Evolutionary conservation across 2,113 vertebrate species (phyloP).

Genomic region (Aspidoscelis tigris): DNA sequence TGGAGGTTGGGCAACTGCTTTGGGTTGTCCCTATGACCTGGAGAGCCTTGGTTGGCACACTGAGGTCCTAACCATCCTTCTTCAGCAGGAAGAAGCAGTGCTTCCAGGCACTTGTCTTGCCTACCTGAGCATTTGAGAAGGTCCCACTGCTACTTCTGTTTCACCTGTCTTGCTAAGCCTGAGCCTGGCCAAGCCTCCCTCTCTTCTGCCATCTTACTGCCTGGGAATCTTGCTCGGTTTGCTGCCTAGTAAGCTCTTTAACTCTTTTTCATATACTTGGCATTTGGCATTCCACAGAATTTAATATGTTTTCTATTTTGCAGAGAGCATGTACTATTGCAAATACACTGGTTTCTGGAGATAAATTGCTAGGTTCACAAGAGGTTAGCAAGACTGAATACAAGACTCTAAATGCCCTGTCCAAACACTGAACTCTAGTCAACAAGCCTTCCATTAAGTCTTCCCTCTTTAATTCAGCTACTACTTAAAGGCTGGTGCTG

Average conservation of each 20-base stretch:
- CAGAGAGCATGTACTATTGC: not conserved
- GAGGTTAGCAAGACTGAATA: slow-evolving; percentile 18
- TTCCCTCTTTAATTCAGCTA: slow-evolving; percentile 39
- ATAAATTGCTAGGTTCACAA: slow-evolving; percentile 3
- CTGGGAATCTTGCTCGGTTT: too few relatives aligned
- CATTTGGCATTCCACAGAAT: slow-evolving; percentile 24
- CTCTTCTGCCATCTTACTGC: too few relatives aligned
- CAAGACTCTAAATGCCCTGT: slow-evolving; percentile 32
- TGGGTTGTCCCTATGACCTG: too few relatives aligned
- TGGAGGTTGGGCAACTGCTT: too few relatives aligned
- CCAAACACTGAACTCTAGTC: slow-evolving; percentile 15
- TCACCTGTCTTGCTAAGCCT: too few relatives aligned
- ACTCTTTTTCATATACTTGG: not conserved
- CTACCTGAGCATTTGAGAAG: too few relatives aligned
- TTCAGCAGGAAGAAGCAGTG: too few relatives aligned
- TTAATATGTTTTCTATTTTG: not conserved
- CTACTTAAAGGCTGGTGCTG: slow-evolving; percentile 48
- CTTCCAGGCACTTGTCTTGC: too few relatives aligned
- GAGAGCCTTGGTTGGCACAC: too few relatives aligned
- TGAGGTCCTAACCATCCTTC: too few relatives aligned
- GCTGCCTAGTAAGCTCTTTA: not conserved
- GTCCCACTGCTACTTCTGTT: too few relatives aligned
- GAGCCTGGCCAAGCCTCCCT: too few relatives aligned
- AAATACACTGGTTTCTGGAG: not conserved
- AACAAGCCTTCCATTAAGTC: slow-evolving; percentile 52